Evolutionary conservation across 2,888 invertebrate genomes (phyloP).

Genomic region (Beris morrisii): DNA sequence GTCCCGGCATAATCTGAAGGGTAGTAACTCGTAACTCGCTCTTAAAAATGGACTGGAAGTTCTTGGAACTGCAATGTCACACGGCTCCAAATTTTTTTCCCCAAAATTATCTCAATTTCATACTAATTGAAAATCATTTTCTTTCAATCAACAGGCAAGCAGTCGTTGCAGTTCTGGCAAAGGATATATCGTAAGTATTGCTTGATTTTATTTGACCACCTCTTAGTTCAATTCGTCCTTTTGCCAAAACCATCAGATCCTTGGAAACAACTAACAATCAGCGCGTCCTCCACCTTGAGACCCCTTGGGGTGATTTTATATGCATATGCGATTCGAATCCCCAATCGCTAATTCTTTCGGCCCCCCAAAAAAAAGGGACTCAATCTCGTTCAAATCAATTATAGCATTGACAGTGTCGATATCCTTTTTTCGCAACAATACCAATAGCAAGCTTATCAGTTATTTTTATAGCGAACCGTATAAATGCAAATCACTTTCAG

Average conservation of each 20-base stretch:
- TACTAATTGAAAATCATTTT: slow-evolving; percentile 30
- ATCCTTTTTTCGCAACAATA: too few species aligned
- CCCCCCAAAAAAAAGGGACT: background rate
- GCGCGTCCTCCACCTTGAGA: too few species aligned
- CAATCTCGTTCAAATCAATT: slow-evolving; percentile 31
- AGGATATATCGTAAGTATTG: slow-evolving; percentile 90
- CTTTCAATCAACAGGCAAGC: slow-evolving; percentile 73
- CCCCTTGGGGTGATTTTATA: too few species aligned
- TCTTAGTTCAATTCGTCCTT: background rate
- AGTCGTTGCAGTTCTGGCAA: slow-evolving; percentile 91
- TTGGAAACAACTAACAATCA: too few species aligned
- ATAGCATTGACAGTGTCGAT: too few species aligned
- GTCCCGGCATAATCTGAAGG: too few species aligned
- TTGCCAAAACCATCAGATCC: too few species aligned
- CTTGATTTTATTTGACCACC: slow-evolving; percentile 16
- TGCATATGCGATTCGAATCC: background rate
- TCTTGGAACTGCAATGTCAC: too few species aligned
- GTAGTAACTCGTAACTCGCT: too few species aligned
- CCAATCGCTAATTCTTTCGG: background rate
- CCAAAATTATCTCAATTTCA: background rate
- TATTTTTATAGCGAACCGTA: slow-evolving; percentile 1
- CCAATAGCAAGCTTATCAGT: slow-evolving; percentile 9
- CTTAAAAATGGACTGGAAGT: too few species aligned
- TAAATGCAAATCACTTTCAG: slow-evolving; percentile 18
- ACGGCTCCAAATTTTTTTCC: too few species aligned